A percentile compares a stretch with the other conserved stretches of the same genome.
Conservation (phyloP, 2,113 vertebrate species). For the Neofelis nebulosa region DNA sequence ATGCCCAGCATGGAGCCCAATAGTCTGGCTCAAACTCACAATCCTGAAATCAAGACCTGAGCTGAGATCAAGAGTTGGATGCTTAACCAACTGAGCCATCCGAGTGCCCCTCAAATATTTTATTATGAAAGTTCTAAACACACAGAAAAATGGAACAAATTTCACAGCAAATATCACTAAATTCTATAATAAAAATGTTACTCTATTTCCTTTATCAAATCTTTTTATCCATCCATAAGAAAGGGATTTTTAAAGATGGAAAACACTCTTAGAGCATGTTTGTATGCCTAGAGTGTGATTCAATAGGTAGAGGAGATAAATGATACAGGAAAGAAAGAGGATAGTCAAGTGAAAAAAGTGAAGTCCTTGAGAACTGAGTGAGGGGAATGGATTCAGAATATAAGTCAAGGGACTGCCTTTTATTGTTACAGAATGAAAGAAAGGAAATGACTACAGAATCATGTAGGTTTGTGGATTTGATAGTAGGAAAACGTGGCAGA, state of each 20-base stretch:
- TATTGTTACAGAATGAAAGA: neutral
- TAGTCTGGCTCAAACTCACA: no score
- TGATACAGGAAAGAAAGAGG: neutral
- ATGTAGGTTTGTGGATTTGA: neutral
- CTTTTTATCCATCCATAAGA: neutral
- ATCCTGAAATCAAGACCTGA: no score
- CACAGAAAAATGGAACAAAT: neutral
- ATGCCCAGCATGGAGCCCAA: no score
- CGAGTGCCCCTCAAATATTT: neutral
- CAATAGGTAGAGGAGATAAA: neutral
- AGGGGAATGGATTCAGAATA: neutral
- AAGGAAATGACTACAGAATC: neutral
- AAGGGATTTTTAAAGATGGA: slow-evolving; percentile 12
- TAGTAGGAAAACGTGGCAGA: neutral
- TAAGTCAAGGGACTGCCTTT: neutral
- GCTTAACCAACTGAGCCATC: no score
- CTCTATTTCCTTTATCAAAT: neutral
- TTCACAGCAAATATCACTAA: neutral
- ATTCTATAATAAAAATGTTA: neutral
- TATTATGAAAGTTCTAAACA: slow-evolving; percentile 14
- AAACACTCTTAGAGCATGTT: neutral
- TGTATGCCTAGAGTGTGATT: neutral
- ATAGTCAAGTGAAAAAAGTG: neutral
- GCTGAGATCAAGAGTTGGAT: no score
- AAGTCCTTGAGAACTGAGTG: neutral